Conservation (phyloP, 2,888 invertebrate species). For the Cylindroiulus punctatus region DNA sequence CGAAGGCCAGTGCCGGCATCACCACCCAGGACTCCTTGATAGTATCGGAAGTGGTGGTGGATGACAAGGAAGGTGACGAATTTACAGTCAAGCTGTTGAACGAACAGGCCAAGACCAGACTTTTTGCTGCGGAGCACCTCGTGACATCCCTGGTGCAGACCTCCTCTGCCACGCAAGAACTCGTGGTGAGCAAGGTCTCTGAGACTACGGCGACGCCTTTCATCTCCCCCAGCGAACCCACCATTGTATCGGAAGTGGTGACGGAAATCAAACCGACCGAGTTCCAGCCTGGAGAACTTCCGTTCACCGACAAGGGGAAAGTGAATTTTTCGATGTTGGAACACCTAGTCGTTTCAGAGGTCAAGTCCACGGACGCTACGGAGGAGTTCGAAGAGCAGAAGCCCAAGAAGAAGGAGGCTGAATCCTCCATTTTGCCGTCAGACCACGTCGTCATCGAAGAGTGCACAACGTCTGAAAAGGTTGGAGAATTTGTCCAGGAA, state of each 20-base stretch:
- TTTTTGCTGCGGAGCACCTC: conserved; percentile 53
- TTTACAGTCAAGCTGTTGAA: background rate
- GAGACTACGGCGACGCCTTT: conserved; percentile 11
- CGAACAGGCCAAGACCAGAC: conserved; percentile 51
- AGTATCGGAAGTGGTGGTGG: conserved; percentile 51
- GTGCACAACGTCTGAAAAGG: conserved; percentile 52
- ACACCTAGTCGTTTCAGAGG: conserved; percentile 53
- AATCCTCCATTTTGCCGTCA: background rate
- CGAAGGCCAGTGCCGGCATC: conserved; percentile 23
- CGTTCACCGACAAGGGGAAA: conserved; percentile 48
- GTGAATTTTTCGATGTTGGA: conserved; percentile 48
- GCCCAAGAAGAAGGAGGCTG: background rate
- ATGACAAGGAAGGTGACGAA: conserved; percentile 55
- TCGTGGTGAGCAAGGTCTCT: conserved; percentile 31
- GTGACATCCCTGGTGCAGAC: conserved; percentile 51
- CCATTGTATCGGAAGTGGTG: conserved; percentile 56
- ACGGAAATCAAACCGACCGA: conserved; percentile 24
- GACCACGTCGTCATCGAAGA: conserved; percentile 50
- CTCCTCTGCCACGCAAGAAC: conserved; percentile 43
- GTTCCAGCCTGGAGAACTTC: conserved; percentile 45
- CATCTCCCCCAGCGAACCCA: conserved; percentile 54
- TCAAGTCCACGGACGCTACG: conserved; percentile 10
- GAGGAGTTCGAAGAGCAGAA: conserved; percentile 44
- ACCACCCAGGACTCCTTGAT: conserved; percentile 54
- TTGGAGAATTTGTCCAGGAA: conserved; percentile 12